phyloP scores from a whole-genome alignment of 2,113 vertebrate genomes.

The Sylvilagus bachmani region DNA sequence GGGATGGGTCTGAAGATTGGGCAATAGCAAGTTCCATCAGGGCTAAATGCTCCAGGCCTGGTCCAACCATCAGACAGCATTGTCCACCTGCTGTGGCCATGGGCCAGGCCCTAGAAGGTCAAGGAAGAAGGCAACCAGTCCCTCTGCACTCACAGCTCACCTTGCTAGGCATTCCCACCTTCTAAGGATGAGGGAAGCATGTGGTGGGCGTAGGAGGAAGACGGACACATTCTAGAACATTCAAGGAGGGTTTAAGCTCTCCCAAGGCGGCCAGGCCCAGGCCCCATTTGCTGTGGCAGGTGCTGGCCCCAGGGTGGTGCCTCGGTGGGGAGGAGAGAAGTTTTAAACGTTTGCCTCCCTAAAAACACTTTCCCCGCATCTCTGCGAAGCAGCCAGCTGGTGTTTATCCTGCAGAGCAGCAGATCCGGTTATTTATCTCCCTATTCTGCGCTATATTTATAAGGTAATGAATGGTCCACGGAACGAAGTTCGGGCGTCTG shows the following conservation, averaged over 20 bases:
- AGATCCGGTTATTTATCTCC: constrained; percentile 52
- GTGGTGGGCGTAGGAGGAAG: too few species aligned
- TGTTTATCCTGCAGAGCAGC: constrained; percentile 16
- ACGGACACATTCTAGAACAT: constrained; percentile 12
- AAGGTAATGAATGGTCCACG: constrained; percentile 62
- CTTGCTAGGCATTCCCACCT: too few species aligned
- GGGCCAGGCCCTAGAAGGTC: not conserved
- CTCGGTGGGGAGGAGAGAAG: not conserved
- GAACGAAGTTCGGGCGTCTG: constrained; percentile 63
- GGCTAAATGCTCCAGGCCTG: not conserved
- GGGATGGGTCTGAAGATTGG: not conserved
- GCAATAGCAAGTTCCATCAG: not conserved
- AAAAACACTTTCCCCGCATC: constrained; percentile 16
- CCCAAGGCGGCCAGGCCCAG: not conserved
- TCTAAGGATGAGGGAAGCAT: not conserved
- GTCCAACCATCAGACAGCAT: not conserved
- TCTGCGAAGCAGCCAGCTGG: constrained; percentile 47
- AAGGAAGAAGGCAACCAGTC: not conserved
- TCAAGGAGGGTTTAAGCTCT: not conserved
- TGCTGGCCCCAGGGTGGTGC: not conserved
- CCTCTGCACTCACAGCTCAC: not conserved
- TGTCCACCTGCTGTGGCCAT: too few species aligned
- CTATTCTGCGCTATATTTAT: constrained; percentile 22
- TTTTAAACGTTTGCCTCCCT: not conserved
- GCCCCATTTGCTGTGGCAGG: not conserved